Base-by-base conservation (phyloP, 1,140 invertebrate species). In the Diabrotica undecimpunctata region DNA sequence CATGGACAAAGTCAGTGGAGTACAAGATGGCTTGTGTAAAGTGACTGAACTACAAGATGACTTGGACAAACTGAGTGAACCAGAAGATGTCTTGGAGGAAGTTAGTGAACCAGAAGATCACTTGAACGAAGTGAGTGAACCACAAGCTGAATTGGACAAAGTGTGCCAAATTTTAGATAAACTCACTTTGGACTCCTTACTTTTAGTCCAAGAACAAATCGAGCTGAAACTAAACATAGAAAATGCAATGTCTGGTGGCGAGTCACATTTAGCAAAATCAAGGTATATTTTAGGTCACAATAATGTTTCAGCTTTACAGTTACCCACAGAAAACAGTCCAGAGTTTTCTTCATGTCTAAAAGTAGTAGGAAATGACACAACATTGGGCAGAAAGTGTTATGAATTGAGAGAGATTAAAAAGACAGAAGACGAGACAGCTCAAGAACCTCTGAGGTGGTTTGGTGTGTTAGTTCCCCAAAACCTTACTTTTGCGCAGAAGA, bases 371-470 rank as follows among this genome's bases (percentile, higher is more conserved):
- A 74, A 76, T 55, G 78, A 82, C 63, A 75, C 80, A 71, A 74
- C 78, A 7, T 63, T 79, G 7, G 77, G 72, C 35, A 74, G 78
- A 37, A 77, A 81, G 54, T 36, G 38, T 13, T 70, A 70, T 54
- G 66, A 75, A 53, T 65, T 75, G 37, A 77, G 79, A 68, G 10
- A n/a, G 38, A 25, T 54, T 38, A 54, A 62, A 38, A 70, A 81
- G 8, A 64, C 65, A 7, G 73, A 73, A 62, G 79, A 79, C 56
- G 74, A 83, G 25, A 73, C 69, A 38, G 68, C 72, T 56, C 72
- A 77, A 14, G 85, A 90, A 78, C 89, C 89, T 5, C 76, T 90
- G 14, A 85, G 85, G 64, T 91, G 89, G 89, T 92, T 92, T 80
- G 89, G 90, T 10, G 82, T 90, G 60, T 76, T 92, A 41, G 86